Base-by-base conservation (phyloP, 2,888 invertebrate species). In the Cartodere bifasciata region DNA sequence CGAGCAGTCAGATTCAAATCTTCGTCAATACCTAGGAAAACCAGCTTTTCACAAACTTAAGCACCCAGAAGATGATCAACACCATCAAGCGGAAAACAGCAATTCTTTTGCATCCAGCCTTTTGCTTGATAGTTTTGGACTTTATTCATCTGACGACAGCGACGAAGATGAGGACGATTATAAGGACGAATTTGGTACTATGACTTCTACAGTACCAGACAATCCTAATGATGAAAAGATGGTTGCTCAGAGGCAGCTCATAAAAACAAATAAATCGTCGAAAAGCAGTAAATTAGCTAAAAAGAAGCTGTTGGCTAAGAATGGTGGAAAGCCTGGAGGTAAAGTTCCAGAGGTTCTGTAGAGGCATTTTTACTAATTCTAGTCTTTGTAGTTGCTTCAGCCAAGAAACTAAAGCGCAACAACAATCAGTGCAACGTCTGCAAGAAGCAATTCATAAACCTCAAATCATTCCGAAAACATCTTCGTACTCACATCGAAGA, bases 381-480 rank as follows among this genome's bases (percentile, higher is more conserved):
- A n/a, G n/a, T n/a, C n/a, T n/a, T n/a, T n/a, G n/a, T n/a, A n/a
- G n/a, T n/a, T n/a, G n/a, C n/a, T n/a, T 25, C 48, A 2, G 41
- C 44, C 4, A 56, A 55, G 36, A 54, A 56, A 43, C 40, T 53
- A 28, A 60, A 58, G 44, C 48, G 55, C 4, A 53, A 52, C 29
- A 41, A 50, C 10, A 54, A 56, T 37, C 55, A 58, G 28, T 65
- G 65, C 40, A 55, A 58, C 29, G 57, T 60, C 2, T 65, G 65
- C 42, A 58, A 58, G 36, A 64, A 64, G 40, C 53, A 52, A 17
- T 64, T 63, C 39, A 52, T 60, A 14, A 59, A 60, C 41, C 38
- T 59, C n/a, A 58, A 60, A 46, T 57, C 62, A 13, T 58, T 64
- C 38, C 45, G 58, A 4, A 61, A 64, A 36, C 65, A 65, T 46